Base-by-base conservation (phyloP, 2,888 invertebrate species). In the Parnassius apollo region DNA sequence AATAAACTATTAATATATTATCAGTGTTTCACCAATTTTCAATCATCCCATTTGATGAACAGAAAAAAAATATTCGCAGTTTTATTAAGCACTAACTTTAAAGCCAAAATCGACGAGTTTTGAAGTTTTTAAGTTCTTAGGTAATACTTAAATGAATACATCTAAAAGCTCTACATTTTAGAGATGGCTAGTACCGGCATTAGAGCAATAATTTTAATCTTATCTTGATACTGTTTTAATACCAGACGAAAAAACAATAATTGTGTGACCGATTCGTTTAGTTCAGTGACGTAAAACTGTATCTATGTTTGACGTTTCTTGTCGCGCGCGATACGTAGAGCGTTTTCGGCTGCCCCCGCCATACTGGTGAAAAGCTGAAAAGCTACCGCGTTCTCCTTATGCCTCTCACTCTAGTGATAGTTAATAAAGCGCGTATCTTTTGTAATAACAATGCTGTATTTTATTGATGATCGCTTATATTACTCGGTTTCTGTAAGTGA, bases 221-320 rank as follows among this genome's bases (percentile, higher is more conserved):
- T 7, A 7, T 35, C 1, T 35, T 35, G 7, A 35, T 35, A 35
- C 7, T 35, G 7, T 35, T 35, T 35, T 35, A 18, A 35, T 35
- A 35, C 0, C 4, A 35, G 35, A 10, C 9, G 18, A 44, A 7
- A 56, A 46, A 45, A 76, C 22, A 55, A 45, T 12, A 42, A 42
- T 61, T 25, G 35, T 51, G 18, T 55, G 45, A 49, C 55, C 54
- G 58, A 50, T 78, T 77, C 84, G 82, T 85, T 83, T 78, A 78
- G 76, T 74, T 79, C 73, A 77, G 73, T 76, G 78, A 81, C 85
- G 84, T 82, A 82, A 84, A 82, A 80, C 83, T 82, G 76, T 78
- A 79, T 80, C 74, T 75, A 75, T 75, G 76, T 77, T 72, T 69
- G 68, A 57, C 66, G 68, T 68, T 69, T 62, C 63, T 66, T 56